Conservation (phyloP, 2,113 vertebrate genomes). For the Petrocephalus zakoni region DNA sequence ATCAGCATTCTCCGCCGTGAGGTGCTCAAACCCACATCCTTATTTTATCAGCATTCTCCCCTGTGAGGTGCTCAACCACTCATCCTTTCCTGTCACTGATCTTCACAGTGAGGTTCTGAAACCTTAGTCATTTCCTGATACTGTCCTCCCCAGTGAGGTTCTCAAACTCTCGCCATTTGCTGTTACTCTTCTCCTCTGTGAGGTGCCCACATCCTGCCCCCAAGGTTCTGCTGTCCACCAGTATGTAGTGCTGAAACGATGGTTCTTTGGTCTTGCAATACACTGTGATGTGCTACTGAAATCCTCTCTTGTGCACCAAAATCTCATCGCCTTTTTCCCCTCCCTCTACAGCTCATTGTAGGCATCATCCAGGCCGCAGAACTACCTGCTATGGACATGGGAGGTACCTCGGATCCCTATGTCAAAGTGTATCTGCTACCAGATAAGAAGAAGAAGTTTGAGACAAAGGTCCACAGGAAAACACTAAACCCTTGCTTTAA, state of each 20-base stretch:
- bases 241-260: neutral
- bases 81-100: neutral
- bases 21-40: too few species aligned
- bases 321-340: neutral
- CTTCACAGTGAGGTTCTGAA: neutral
- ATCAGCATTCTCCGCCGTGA: neutral
- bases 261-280: neutral
- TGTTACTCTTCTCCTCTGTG: neutral
- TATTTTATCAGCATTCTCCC: neutral
- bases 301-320: neutral
- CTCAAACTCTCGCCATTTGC: neutral
- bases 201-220: neutral
- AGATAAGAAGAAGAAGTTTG: slow-evolving; percentile 81
- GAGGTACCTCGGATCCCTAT: slow-evolving; percentile 82
- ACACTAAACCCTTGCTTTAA: slow-evolving; percentile 79
- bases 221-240: slow-evolving; percentile 16
- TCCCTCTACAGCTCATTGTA: slow-evolving; percentile 53
- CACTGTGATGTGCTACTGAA: neutral
- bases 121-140: neutral
- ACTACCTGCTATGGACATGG: slow-evolving; percentile 79
- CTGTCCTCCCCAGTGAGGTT: neutral
- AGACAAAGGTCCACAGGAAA: slow-evolving; percentile 85
- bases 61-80: neutral
- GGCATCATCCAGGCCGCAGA: slow-evolving; percentile 74
- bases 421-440: slow-evolving; percentile 80